Percentiles rank a stretch among this genome's conserved stretches.
Conservation (phyloP, 1,140 invertebrate genomes). For the Agrilus planipennis region DNA sequence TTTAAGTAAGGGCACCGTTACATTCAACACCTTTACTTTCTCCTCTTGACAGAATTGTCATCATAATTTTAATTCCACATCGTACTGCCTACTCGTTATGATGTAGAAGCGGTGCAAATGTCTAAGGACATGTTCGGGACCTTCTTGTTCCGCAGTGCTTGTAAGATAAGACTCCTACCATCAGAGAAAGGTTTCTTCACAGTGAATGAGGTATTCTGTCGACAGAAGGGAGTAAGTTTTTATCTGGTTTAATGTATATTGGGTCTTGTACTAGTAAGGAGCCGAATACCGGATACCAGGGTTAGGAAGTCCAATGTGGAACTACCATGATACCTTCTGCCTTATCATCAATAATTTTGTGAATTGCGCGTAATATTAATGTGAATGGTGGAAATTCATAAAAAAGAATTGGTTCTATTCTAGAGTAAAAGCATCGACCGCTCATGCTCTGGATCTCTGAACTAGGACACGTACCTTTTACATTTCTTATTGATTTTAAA, state of each 20-base stretch:
- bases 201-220: slow-evolving; percentile 6
- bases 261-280: slow-evolving; percentile 1
- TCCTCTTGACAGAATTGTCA: slow-evolving; percentile 1
- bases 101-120: slow-evolving; percentile 7
- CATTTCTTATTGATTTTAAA: background rate
- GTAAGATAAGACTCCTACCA: slow-evolving; percentile 9
- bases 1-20: slow-evolving; percentile 1
- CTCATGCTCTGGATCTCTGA: background rate
- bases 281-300: slow-evolving; percentile 22
- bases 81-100: slow-evolving; percentile 8
- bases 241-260: background rate
- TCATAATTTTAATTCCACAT: slow-evolving; percentile 8
- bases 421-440: background rate
- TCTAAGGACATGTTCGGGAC: slow-evolving; percentile 5
- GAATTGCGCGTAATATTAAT: slow-evolving; percentile 15
- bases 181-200: slow-evolving; percentile 10
- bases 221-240: background rate
- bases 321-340: slow-evolving; percentile 20
- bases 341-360: slow-evolving; percentile 19
- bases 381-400: slow-evolving; percentile 24
- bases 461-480: background rate
- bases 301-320: slow-evolving; percentile 26
- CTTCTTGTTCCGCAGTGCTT: slow-evolving; percentile 3
- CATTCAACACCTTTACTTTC: slow-evolving; percentile 1
- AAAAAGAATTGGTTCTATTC: slow-evolving; percentile 8